A percentile compares a stretch with the other conserved stretches of the same genome.
These are phyloP conservation scores for Hydractinia symbiolongicarpus DNA, from an alignment of 30 jellyfish, hydroid and myxozoan species.

Conservation along the genomic window DNA sequence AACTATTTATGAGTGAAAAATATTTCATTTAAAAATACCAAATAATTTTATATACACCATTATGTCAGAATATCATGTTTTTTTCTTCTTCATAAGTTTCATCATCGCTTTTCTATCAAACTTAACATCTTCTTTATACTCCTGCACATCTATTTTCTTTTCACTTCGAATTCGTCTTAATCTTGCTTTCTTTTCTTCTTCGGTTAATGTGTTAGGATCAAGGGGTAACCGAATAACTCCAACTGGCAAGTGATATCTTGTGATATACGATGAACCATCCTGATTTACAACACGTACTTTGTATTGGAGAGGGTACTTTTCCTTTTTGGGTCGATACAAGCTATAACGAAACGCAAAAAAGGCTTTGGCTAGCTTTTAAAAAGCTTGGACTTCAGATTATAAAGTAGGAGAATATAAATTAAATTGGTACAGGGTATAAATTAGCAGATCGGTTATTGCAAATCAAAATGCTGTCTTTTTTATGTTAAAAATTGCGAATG, in stretches of 20 bases:
- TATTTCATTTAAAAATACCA: too few relatives aligned
- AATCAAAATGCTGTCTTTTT: too few relatives aligned
- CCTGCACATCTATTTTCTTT: slow-evolving; percentile 46
- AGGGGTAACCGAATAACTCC: slow-evolving; percentile 84
- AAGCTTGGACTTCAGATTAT: too few relatives aligned
- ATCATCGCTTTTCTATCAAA: slow-evolving; percentile 83
- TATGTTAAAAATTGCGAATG: too few relatives aligned
- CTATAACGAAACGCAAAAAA: slow-evolving; percentile 9
- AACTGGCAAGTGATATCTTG: slow-evolving; percentile 83
- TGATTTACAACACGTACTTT: slow-evolving; percentile 72
- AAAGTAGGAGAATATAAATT: too few relatives aligned
- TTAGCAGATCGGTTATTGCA: too few relatives aligned
- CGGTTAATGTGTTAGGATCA: slow-evolving; percentile 67
- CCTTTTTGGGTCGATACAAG: slow-evolving; percentile 54
- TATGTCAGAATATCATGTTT: neutral
- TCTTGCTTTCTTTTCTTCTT: slow-evolving; percentile 68
- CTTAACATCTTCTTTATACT: slow-evolving; percentile 75
- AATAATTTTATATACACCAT: too few relatives aligned
- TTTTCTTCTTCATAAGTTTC: slow-evolving; percentile 42
- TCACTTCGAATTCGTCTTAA: slow-evolving; percentile 52
- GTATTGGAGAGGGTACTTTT: slow-evolving; percentile 65
- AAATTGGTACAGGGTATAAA: too few relatives aligned
- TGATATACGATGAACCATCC: slow-evolving; percentile 76
- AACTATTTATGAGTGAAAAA: too few relatives aligned
- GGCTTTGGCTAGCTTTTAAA: too few relatives aligned